Evolutionary conservation across 2,888 invertebrate genomes (phyloP).

Genomic region (Elmis aenea): DNA sequence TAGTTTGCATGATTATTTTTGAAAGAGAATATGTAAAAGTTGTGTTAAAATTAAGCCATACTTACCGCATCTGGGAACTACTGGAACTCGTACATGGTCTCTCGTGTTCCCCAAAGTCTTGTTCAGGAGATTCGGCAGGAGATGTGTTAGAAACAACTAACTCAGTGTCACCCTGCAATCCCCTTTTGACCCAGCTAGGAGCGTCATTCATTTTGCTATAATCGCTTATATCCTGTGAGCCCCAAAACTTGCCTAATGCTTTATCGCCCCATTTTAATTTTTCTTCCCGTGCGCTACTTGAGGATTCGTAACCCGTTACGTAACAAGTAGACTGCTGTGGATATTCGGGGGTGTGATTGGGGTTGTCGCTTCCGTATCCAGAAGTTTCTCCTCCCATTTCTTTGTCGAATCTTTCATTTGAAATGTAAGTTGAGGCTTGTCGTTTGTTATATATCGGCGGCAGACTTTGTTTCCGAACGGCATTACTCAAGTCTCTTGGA

Average conservation of each 20-base stretch:
- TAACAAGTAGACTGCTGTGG: slow-evolving; percentile 26
- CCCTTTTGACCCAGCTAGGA: slow-evolving; percentile 54
- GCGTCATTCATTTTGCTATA: slow-evolving; percentile 32
- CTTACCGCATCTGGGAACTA: slow-evolving; percentile 33
- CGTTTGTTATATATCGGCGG: slow-evolving; percentile 43
- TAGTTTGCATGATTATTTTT: not conserved
- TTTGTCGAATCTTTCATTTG: slow-evolving; percentile 44
- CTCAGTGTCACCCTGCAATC: slow-evolving; percentile 49
- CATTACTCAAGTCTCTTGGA: slow-evolving; percentile 27
- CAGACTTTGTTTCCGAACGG: slow-evolving; percentile 35
- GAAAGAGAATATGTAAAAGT: not conserved
- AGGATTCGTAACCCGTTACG: slow-evolving; percentile 40
- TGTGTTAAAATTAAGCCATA: no score
- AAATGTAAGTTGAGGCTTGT: slow-evolving; percentile 34
- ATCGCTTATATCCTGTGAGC: slow-evolving; percentile 46
- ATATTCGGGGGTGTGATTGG: slow-evolving; percentile 48
- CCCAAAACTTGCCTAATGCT: slow-evolving; percentile 65
- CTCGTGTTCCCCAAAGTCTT: slow-evolving; percentile 39
- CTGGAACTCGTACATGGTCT: slow-evolving; percentile 42
- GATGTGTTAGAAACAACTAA: slow-evolving; percentile 46
- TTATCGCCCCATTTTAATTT: slow-evolving; percentile 71
- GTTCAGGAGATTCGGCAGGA: slow-evolving; percentile 45
- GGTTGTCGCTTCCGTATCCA: slow-evolving; percentile 77
- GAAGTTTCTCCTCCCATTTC: slow-evolving; percentile 69
- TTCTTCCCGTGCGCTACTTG: slow-evolving; percentile 52